Percentiles rank a stretch among this genome's conserved stretches.
These are phyloP conservation scores for Poeciliopsis turrubarensis DNA, from an alignment of 2,113 vertebrate species.

Conservation along the genomic window DNA sequence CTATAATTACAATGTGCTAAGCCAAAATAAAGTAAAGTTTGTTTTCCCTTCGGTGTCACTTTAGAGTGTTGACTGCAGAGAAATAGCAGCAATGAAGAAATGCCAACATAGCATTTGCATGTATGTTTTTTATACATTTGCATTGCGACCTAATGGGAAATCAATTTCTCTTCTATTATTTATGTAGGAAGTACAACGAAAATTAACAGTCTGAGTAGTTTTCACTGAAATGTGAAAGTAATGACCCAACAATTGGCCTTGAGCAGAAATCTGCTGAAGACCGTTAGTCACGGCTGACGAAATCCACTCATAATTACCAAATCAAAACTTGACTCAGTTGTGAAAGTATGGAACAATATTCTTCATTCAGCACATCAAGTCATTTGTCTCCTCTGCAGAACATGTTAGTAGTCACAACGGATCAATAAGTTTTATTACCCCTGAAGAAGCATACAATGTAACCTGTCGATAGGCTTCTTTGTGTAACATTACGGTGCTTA, in stretches of 20 bases:
- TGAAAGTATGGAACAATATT: slow-evolving; percentile 31
- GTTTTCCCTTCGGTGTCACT: slow-evolving; percentile 22
- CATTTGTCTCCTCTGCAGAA: slow-evolving; percentile 28
- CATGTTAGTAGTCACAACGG: slow-evolving; percentile 9
- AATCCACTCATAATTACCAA: slow-evolving; percentile 60
- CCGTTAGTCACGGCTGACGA: slow-evolving; percentile 61
- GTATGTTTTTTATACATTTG: background rate
- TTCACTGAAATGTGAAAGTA: slow-evolving; percentile 47
- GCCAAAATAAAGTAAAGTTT: slow-evolving; percentile 21
- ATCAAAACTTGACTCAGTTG: slow-evolving; percentile 48
- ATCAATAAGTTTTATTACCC: slow-evolving; percentile 9
- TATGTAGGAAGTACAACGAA: slow-evolving; percentile 29
- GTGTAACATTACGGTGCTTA: too few species aligned
- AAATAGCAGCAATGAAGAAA: background rate
- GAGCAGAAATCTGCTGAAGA: slow-evolving; percentile 41
- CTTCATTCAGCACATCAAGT: slow-evolving; percentile 29
- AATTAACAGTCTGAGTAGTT: slow-evolving; percentile 34
- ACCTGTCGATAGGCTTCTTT: background rate
- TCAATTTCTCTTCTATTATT: slow-evolving; percentile 21
- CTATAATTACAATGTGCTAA: slow-evolving; percentile 70
- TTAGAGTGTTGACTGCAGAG: slow-evolving; percentile 26
- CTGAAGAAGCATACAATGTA: background rate
- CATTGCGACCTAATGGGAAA: slow-evolving; percentile 14
- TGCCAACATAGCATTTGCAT: background rate
- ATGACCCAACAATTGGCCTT: slow-evolving; percentile 44